These are phyloP conservation scores for Ochlodes sylvanus DNA, from an alignment of 2,888 invertebrate genomes.

Conservation along the genomic window DNA sequence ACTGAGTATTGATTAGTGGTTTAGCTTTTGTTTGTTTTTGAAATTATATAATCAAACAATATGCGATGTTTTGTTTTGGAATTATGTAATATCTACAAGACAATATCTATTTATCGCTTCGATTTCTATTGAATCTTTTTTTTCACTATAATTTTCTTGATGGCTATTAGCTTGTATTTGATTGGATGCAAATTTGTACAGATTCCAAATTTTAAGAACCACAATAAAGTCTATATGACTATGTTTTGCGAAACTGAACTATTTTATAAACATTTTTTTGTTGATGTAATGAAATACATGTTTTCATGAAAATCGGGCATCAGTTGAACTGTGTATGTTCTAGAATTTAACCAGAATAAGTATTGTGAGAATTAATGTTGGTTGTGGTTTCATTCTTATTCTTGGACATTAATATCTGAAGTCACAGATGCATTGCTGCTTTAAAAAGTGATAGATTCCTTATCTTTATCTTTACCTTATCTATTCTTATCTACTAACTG, in stretches of 20 bases:
- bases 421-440: too few relatives aligned
- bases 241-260: not conserved
- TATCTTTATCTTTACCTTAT: too few relatives aligned
- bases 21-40: conserved; percentile 43
- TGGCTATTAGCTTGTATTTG: not conserved
- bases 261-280: not conserved
- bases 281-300: not conserved
- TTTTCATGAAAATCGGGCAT: not conserved
- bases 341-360: too few relatives aligned
- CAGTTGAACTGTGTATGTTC: not conserved
- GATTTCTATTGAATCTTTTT: conserved; percentile 10
- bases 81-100: conserved; percentile 56
- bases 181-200: not conserved
- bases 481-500: too few relatives aligned
- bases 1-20: conserved; percentile 21
- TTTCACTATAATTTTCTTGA: not conserved
- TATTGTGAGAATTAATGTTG: too few relatives aligned
- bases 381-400: not conserved
- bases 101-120: conserved; percentile 31
- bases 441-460: too few relatives aligned
- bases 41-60: conserved; percentile 52
- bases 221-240: not conserved
- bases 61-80: conserved; percentile 56
- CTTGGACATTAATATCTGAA: too few relatives aligned
- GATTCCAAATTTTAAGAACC: not conserved